Evolutionary conservation across 2,888 invertebrate species (phyloP).

Genomic region (Camptogramma bilineatum): DNA sequence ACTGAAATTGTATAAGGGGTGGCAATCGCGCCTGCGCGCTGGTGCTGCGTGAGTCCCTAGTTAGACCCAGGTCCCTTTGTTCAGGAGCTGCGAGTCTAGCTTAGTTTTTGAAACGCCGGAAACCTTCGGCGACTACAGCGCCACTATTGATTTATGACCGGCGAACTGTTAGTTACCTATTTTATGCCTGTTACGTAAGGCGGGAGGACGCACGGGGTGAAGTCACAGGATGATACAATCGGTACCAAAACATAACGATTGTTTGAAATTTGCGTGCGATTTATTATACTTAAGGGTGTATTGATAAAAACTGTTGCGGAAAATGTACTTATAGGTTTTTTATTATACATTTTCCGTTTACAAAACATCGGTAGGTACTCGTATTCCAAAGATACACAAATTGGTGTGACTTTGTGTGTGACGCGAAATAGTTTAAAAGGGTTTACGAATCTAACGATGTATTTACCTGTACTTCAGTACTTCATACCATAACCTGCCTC

Average conservation of each 20-base stretch:
- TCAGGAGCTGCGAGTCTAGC: constrained; percentile 29
- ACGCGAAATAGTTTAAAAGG: not conserved
- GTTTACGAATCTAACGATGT: too few relatives aligned
- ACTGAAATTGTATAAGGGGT: constrained; percentile 29
- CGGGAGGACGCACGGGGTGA: constrained; percentile 2
- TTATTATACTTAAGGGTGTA: not conserved
- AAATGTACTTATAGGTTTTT: not conserved
- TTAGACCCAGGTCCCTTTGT: constrained; percentile 35
- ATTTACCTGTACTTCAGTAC: too few relatives aligned
- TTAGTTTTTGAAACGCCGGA: constrained; percentile 14
- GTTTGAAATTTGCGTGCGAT: not conserved
- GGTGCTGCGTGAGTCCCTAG: constrained; percentile 29
- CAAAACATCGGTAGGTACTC: too few relatives aligned
- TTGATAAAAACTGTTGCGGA: not conserved
- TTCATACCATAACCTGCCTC: not conserved
- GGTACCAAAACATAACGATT: constrained; percentile 9
- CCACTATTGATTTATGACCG: constrained; percentile 35
- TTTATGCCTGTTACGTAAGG: constrained; percentile 14
- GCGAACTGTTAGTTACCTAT: constrained; percentile 7
- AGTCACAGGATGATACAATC: constrained; percentile 9
- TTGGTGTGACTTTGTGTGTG: not conserved
- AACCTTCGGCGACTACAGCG: constrained; percentile 24
- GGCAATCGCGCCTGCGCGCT: constrained; percentile 35
- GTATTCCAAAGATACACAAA: not conserved
- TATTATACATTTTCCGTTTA: not conserved